Evolutionary conservation across 2,113 vertebrate species (phyloP).

Genomic region (Macquaria ambigua): DNA sequence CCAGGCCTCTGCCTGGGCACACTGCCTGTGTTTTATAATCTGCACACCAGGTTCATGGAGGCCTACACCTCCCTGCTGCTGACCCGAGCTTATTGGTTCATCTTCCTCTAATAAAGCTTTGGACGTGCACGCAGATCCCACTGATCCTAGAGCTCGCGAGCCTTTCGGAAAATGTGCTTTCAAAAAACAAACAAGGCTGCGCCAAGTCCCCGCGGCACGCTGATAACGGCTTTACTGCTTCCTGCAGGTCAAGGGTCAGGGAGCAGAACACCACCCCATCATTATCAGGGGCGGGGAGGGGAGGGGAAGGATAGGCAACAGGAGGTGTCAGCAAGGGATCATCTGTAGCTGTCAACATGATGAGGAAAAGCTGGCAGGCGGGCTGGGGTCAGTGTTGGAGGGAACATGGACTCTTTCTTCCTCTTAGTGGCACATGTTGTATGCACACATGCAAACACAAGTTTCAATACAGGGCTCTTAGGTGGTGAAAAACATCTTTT

Average conservation of each 20-base stretch:
- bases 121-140: not conserved
- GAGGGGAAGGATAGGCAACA: constrained; percentile 36
- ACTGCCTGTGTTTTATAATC: constrained; percentile 12
- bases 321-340: constrained; percentile 37
- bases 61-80: not conserved
- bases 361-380: not conserved
- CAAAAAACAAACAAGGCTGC: constrained; percentile 46
- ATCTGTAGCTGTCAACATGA: constrained; percentile 35
- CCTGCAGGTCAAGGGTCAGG: constrained; percentile 70
- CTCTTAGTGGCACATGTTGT: not conserved
- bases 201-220: constrained; percentile 34
- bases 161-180: constrained; percentile 45
- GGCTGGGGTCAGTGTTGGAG: not conserved
- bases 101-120: constrained; percentile 15
- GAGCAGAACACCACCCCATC: constrained; percentile 23
- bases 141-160: constrained; percentile 4
- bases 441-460: not conserved
- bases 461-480: not conserved
- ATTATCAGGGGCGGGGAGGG: not conserved
- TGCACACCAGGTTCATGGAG: not conserved
- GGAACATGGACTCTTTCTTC: not conserved
- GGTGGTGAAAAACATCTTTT: not conserved
- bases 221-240: constrained; percentile 65
- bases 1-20: not conserved
- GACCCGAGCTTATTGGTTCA: constrained; percentile 22